Evolutionary conservation across 2,888 invertebrate genomes (phyloP).

Genomic region (Rambutsinella grinnellia): DNA sequence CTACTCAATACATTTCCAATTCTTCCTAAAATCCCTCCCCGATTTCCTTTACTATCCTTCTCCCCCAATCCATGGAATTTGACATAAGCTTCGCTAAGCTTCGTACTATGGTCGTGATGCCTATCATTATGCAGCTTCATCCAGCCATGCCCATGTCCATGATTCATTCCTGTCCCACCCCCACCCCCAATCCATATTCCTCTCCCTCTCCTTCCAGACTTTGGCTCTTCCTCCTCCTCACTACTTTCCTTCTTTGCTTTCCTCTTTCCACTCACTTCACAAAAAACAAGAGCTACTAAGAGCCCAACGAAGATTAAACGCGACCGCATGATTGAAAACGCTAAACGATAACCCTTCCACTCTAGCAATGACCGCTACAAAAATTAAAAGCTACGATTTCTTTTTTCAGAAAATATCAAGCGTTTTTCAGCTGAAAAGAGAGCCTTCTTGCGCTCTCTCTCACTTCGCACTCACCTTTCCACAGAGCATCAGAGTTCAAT

Average conservation of each 20-base stretch:
- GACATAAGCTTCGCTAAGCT: conserved; percentile 56
- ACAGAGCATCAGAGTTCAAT: conserved; percentile 43
- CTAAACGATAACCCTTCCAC: no score
- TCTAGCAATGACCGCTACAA: no score
- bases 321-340: conserved; percentile 35
- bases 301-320: conserved; percentile 11
- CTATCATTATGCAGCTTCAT: conserved; percentile 41
- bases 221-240: conserved; percentile 7
- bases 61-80: conserved; percentile 54
- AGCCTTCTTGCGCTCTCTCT: conserved; percentile 12
- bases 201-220: conserved; percentile 24
- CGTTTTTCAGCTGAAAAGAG: conserved; percentile 27
- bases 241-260: conserved; percentile 1
- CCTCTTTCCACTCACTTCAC: conserved; percentile 31
- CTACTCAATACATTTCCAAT: conserved; percentile 30
- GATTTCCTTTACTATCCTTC: conserved; percentile 20
- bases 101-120: conserved; percentile 49
- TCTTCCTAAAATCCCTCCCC: conserved; percentile 22
- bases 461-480: no score
- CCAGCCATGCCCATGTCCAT: conserved; percentile 56
- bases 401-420: conserved; percentile 31
- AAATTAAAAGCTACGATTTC: no score
- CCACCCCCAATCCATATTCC: conserved; percentile 33
- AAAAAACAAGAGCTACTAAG: conserved; percentile 16
- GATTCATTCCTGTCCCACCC: conserved; percentile 11